These are phyloP conservation scores for Xestia ashworthii DNA, from an alignment of 2,888 invertebrate species.

Conservation along the genomic window DNA sequence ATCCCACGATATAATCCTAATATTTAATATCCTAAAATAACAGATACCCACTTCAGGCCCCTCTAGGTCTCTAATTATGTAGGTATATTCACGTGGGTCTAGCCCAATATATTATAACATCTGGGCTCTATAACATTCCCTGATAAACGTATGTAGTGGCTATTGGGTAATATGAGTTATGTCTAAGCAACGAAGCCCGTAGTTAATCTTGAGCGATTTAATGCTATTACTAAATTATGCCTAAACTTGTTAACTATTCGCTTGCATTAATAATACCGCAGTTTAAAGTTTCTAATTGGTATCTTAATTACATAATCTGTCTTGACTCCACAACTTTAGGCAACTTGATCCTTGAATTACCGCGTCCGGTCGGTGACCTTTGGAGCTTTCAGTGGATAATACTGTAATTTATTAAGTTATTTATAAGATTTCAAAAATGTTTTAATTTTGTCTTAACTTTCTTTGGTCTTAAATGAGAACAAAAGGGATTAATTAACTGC, in stretches of 20 bases:
- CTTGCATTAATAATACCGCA: slow-evolving; percentile 53
- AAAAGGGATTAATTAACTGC: background rate
- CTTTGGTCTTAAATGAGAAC: background rate
- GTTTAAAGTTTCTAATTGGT: slow-evolving; percentile 63
- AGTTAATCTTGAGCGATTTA: slow-evolving; percentile 32
- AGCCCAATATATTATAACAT: background rate
- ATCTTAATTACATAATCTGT: slow-evolving; percentile 65
- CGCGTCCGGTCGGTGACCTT: slow-evolving; percentile 37
- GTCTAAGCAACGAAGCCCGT: slow-evolving; percentile 9
- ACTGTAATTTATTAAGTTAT: slow-evolving; percentile 3
- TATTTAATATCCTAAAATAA: background rate
- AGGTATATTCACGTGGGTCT: background rate
- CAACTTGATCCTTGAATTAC: slow-evolving; percentile 35
- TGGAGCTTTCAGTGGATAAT: slow-evolving; percentile 11
- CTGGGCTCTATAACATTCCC: background rate
- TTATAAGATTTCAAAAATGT: slow-evolving; percentile 1
- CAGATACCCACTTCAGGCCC: background rate
- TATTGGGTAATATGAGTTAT: background rate
- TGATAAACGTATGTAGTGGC: background rate
- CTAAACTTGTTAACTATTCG: slow-evolving; percentile 57
- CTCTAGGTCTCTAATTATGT: background rate
- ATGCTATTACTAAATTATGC: slow-evolving; percentile 40
- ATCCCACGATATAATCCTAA: background rate
- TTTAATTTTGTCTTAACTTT: background rate
- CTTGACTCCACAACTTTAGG: slow-evolving; percentile 56